phyloP scores from a whole-genome alignment of 2,797 vertebrate genomes.

The Anabas testudineus region DNA sequence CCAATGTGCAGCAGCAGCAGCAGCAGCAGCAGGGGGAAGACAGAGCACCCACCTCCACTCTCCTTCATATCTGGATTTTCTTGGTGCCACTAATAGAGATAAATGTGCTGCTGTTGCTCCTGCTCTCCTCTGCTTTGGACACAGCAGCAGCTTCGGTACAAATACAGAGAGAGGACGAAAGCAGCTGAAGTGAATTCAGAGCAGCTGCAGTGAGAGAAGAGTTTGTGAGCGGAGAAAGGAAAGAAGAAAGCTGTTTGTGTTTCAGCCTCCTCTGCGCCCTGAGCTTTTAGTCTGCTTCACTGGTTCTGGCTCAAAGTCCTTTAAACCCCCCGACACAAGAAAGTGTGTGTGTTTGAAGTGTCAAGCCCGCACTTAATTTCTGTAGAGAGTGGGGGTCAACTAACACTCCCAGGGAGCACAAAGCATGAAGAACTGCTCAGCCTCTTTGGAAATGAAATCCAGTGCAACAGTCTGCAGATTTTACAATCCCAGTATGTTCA shows the following conservation, averaged over 20 bases:
- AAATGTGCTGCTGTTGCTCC: slow-evolving; percentile 55
- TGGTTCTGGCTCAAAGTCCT: slow-evolving; percentile 38
- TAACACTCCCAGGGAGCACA: background rate
- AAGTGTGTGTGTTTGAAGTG: background rate
- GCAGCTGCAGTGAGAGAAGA: slow-evolving; percentile 12
- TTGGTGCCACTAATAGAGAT: slow-evolving; percentile 65
- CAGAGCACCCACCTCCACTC: slow-evolving; percentile 28
- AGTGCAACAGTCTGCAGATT: no score
- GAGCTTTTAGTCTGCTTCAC: slow-evolving; percentile 40
- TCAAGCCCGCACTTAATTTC: background rate
- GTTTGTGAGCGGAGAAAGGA: no score
- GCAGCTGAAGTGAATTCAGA: slow-evolving; percentile 38
- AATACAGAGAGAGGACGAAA: no score
- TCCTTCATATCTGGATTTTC: slow-evolving; percentile 63
- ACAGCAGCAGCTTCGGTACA: slow-evolving; percentile 21
- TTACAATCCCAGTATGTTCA: slow-evolving; percentile 3
- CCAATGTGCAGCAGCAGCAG: no score
- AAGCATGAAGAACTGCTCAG: no score
- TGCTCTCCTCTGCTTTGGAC: slow-evolving; percentile 31
- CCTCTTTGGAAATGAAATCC: no score
- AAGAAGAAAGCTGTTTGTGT: no score
- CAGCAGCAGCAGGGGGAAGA: slow-evolving; percentile 34
- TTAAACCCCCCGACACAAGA: background rate
- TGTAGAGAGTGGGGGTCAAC: background rate
- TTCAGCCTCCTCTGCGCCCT: slow-evolving; percentile 35